Conservation (phyloP, 2,888 invertebrate genomes). For the Idaea dimidiata region DNA sequence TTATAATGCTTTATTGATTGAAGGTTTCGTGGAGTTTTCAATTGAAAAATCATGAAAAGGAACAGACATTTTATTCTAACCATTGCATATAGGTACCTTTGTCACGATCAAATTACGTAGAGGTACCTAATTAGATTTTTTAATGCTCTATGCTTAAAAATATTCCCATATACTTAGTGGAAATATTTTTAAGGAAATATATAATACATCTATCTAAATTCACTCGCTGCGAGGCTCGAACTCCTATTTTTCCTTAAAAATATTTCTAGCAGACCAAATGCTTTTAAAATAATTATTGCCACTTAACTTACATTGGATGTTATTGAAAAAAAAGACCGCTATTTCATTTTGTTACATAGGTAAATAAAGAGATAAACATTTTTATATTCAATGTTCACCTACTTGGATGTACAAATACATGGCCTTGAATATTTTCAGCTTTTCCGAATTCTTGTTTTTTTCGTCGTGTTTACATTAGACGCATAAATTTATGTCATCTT, state of each 20-base stretch:
- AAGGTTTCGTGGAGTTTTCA: background rate
- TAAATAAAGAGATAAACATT: background rate
- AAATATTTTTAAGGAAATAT: no score
- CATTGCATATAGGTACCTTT: background rate
- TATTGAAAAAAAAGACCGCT: background rate
- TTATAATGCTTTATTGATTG: background rate
- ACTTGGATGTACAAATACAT: background rate
- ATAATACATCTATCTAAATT: no score
- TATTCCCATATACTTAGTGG: no score
- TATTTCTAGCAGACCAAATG: no score
- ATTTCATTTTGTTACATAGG: background rate
- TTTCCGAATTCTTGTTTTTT: constrained; percentile 1
- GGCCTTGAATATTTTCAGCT: background rate
- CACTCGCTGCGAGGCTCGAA: no score
- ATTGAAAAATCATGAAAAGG: background rate
- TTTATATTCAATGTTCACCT: background rate
- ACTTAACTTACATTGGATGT: background rate
- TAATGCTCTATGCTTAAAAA: no score
- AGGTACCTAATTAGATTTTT: no score
- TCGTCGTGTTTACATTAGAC: constrained; percentile 1
- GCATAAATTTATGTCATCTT: constrained; percentile 1
- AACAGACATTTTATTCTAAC: background rate
- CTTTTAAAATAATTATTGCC: no score
- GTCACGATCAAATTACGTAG: background rate
- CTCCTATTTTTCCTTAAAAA: no score